These are phyloP conservation scores for Etia nguti DNA, from an alignment of 2,113 vertebrate genomes.

Conservation along the genomic window DNA sequence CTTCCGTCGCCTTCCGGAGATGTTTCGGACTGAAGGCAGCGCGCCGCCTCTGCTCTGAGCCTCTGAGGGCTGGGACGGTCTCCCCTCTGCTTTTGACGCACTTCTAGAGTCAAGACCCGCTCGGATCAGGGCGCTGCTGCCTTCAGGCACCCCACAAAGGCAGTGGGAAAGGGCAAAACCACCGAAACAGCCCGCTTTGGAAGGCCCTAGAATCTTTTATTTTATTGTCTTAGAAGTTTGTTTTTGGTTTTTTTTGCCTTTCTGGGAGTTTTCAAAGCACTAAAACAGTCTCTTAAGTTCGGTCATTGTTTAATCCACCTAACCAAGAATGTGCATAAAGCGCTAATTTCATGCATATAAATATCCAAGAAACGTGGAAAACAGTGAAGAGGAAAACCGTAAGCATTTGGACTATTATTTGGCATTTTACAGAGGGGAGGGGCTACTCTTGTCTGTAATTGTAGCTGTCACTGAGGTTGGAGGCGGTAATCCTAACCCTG, in stretches of 20 bases:
- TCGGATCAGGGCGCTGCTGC: conserved; percentile 13
- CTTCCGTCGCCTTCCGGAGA: not conserved
- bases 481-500: not conserved
- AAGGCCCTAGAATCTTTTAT: not conserved
- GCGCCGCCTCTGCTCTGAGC: conserved; percentile 16
- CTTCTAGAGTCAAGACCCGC: conserved; percentile 21
- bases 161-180: not conserved
- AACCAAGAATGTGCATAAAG: not conserved
- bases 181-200: not conserved
- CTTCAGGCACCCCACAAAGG: not conserved
- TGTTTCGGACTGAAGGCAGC: not conserved
- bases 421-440: not conserved
- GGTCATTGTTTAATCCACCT: not conserved
- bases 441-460: not conserved
- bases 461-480: not conserved
- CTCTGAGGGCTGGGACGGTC: conserved; percentile 34
- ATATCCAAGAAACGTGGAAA: not conserved
- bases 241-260: rapidly evolving
- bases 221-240: not conserved
- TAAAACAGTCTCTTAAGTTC: not conserved
- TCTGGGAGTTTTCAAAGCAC: not conserved
- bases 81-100: conserved; percentile 42
- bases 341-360: not conserved
- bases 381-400: not conserved
- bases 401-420: not conserved